Conservation (phyloP, 1,140 invertebrate species). For the Diuraphis noxia region DNA sequence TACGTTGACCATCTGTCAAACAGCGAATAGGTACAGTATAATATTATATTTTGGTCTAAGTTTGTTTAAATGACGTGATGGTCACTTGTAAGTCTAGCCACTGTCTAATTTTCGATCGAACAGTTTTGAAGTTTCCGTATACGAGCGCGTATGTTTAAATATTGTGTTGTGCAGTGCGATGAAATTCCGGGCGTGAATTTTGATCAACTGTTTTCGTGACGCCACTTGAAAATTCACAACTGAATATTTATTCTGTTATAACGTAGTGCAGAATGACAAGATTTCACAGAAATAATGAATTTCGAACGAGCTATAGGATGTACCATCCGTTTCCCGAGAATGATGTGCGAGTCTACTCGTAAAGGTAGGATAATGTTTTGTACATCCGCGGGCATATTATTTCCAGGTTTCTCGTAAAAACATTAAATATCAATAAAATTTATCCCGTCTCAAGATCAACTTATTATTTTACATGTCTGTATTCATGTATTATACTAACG, state of each 20-base stretch:
- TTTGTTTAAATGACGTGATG: background rate
- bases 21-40: too few relatives aligned
- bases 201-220: background rate
- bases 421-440: background rate
- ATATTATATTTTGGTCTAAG: background rate
- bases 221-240: background rate
- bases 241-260: background rate
- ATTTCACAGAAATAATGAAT: background rate
- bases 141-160: background rate
- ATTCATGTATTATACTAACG: background rate
- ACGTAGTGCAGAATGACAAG: accelerated
- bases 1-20: too few relatives aligned
- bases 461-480: background rate
- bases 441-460: background rate
- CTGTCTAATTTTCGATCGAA: background rate
- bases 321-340: background rate
- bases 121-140: background rate
- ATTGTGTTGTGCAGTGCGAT: background rate
- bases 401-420: background rate
- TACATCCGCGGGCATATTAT: background rate
- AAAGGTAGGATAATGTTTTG: too few relatives aligned
- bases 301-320: background rate
- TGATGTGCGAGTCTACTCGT: background rate
- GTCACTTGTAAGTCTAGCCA: background rate
- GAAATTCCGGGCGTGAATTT: background rate